phyloP scores from a whole-genome alignment of 2,888 invertebrate genomes.

The Euspilapteryx auroguttella region DNA sequence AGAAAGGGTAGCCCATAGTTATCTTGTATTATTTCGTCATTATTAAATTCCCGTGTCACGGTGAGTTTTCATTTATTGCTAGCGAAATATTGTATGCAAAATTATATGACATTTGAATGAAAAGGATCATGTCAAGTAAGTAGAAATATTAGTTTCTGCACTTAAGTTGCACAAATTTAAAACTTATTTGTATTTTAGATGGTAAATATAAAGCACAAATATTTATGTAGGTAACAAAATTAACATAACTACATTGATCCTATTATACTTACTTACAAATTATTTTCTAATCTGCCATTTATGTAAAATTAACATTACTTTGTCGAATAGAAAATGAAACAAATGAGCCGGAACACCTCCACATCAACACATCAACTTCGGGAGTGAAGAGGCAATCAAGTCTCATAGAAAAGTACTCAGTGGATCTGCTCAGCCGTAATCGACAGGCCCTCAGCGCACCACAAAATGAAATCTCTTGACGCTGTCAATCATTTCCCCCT shows the following conservation, averaged over 20 bases:
- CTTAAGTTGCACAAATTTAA: too few relatives aligned
- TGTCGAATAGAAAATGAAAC: too few relatives aligned
- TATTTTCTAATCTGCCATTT: too few relatives aligned
- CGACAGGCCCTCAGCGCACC: constrained; percentile 39
- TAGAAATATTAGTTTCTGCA: too few relatives aligned
- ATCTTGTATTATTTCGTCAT: constrained; percentile 61
- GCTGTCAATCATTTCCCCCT: constrained; percentile 59
- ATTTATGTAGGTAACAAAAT: too few relatives aligned
- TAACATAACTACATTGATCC: too few relatives aligned
- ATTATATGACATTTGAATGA: constrained; percentile 61
- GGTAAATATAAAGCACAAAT: too few relatives aligned
- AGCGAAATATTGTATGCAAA: constrained; percentile 62
- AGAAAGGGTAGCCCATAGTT: constrained; percentile 53
- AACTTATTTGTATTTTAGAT: too few relatives aligned
- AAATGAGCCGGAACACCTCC: constrained; percentile 24
- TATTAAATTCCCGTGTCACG: constrained; percentile 60
- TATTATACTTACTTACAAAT: too few relatives aligned
- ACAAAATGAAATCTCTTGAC: constrained; percentile 55
- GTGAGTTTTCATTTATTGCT: constrained; percentile 46
- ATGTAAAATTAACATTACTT: too few relatives aligned
- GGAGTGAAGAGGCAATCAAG: constrained; percentile 32
- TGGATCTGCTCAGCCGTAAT: constrained; percentile 29
- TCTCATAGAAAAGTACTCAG: too few relatives aligned
- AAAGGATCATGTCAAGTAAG: background rate
- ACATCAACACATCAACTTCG: constrained; percentile 1